phyloP scores from a whole-genome alignment of 2,888 invertebrate genomes.

The Pachymerium ferrugineum region DNA sequence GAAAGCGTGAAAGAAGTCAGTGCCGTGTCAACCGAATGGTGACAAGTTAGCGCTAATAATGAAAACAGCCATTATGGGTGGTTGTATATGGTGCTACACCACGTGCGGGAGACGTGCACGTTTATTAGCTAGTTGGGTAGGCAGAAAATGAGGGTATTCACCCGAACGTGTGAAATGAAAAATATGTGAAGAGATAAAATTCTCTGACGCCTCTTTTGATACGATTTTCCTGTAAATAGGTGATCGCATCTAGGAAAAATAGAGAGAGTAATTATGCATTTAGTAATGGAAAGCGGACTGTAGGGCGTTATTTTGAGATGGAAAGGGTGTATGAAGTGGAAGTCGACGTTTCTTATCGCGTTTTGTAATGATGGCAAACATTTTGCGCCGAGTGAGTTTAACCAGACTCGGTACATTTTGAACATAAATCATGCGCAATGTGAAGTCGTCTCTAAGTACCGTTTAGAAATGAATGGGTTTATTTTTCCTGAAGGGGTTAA shows the following conservation, averaged over 20 bases:
- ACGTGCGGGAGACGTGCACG: constrained; percentile 21
- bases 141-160: constrained; percentile 21
- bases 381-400: constrained; percentile 13
- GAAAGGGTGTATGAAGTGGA: constrained; percentile 15
- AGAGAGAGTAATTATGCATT: constrained; percentile 10
- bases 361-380: constrained; percentile 22
- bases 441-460: background rate
- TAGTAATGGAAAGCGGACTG: background rate
- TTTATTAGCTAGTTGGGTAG: constrained; percentile 22
- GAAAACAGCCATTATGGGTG: constrained; percentile 20
- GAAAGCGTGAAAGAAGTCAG: background rate
- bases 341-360: constrained; percentile 20
- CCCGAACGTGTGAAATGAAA: constrained; percentile 11
- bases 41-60: constrained; percentile 16
- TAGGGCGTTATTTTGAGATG: background rate
- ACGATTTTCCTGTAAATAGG: background rate
- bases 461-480: background rate
- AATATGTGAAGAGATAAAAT: constrained; percentile 27
- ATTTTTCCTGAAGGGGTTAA: background rate
- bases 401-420: constrained; percentile 6
- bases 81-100: constrained; percentile 17
- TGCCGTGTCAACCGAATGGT: background rate
- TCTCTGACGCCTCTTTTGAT: background rate
- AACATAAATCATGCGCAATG: constrained; percentile 1
- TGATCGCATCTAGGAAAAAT: constrained; percentile 6